These are phyloP conservation scores for Pammene fasciana DNA, from an alignment of 2,888 invertebrate genomes.

Conservation along the genomic window DNA sequence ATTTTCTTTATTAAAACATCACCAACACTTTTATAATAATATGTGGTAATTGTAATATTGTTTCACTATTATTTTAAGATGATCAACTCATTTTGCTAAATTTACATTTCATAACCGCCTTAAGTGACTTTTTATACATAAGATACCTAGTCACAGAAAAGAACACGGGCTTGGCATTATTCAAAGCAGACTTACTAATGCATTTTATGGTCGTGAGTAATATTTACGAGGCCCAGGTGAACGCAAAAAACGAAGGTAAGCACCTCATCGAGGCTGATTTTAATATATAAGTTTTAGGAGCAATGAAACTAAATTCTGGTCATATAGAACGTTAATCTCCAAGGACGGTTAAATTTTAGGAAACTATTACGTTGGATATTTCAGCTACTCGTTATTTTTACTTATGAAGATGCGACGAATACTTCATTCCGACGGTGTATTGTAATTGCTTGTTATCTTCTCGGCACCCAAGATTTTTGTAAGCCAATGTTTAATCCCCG, in stretches of 20 bases:
- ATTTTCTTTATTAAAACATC: too few relatives aligned
- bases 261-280: conserved; percentile 65
- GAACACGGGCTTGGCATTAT: conserved; percentile 65
- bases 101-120: too few relatives aligned
- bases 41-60: too few relatives aligned
- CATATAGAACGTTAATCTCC: conserved; percentile 27
- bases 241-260: conserved; percentile 64
- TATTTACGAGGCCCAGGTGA: conserved; percentile 78
- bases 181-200: conserved; percentile 77
- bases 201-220: conserved; percentile 75
- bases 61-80: too few relatives aligned
- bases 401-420: conserved; percentile 42
- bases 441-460: conserved; percentile 79
- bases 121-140: background rate
- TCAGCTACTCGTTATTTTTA: background rate
- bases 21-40: too few relatives aligned
- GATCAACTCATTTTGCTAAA: too few relatives aligned
- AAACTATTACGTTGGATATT: too few relatives aligned
- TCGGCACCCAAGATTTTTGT: conserved; percentile 75
- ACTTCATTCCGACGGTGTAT: conserved; percentile 45
- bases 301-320: conserved; percentile 12
- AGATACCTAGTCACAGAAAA: conserved; percentile 48
- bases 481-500: conserved; percentile 78
- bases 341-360: background rate
- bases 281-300: conserved; percentile 56